These are phyloP conservation scores for Hycleus phaleratus DNA, from an alignment of 1,140 invertebrate genomes.

Conservation along the genomic window DNA sequence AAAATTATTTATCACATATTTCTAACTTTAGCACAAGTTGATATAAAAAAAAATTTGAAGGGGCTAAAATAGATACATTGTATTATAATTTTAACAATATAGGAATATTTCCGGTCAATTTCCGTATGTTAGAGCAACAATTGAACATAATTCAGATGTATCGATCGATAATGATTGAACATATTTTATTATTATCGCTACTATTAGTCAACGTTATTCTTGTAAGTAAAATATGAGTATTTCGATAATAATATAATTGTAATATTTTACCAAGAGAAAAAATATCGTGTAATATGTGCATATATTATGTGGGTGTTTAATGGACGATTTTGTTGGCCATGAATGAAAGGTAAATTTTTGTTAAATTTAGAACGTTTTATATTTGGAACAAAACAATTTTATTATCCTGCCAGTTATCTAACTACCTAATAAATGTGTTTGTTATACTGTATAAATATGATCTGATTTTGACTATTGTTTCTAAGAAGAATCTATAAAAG, in stretches of 20 bases:
- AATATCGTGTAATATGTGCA: too few species aligned
- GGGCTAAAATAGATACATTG: too few species aligned
- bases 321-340: conserved; percentile 17
- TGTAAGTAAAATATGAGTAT: not conserved
- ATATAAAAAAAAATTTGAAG: not conserved
- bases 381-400: conserved; percentile 13
- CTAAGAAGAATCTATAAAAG: not conserved
- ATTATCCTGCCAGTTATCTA: conserved; percentile 16
- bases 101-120: too few species aligned
- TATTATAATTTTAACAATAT: too few species aligned
- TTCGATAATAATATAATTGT: not conserved
- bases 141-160: too few species aligned
- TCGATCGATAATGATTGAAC: not conserved
- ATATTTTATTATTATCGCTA: not conserved
- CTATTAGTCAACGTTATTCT: not conserved
- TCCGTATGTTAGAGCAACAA: too few species aligned
- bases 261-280: not conserved
- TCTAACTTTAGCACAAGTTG: not conserved
- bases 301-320: conserved; percentile 11
- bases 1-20: not conserved
- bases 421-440: conserved; percentile 16
- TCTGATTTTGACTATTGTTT: not conserved
- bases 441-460: conserved; percentile 12
- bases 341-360: conserved; percentile 15
- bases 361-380: conserved; percentile 14